Evolutionary conservation across 2,113 vertebrate genomes (phyloP).

Genomic region (Carlito syrichta): DNA sequence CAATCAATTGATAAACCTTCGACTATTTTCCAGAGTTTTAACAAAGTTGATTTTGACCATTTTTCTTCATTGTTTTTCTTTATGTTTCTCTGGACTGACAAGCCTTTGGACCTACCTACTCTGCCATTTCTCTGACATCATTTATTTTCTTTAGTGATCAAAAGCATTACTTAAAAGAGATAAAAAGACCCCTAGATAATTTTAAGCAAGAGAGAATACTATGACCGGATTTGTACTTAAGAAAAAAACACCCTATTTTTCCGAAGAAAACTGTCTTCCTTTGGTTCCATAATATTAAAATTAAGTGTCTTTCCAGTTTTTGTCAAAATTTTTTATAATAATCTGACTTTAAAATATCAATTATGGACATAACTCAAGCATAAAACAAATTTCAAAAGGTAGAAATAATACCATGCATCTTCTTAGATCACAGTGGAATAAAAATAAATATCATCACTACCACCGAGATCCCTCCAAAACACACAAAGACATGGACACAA

Average conservation of each 20-base stretch:
- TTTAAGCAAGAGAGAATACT: conserved; percentile 28
- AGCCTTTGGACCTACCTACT: neutral
- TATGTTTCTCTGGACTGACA: neutral
- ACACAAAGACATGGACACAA: too few species aligned
- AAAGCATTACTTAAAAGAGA: conserved; percentile 15
- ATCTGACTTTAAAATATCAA: conserved; percentile 7
- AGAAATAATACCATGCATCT: too few species aligned
- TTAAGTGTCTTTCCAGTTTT: neutral
- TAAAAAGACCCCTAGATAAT: conserved; percentile 16
- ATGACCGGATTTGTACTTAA: neutral
- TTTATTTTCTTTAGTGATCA: conserved; percentile 11
- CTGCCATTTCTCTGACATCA: neutral
- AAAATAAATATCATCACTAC: too few species aligned
- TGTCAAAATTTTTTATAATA: neutral
- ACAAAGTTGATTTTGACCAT: conserved; percentile 27
- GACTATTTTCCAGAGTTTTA: conserved; percentile 16
- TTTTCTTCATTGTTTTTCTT: neutral
- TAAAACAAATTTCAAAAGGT: too few species aligned
- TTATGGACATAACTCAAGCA: too few species aligned
- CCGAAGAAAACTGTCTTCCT: neutral
- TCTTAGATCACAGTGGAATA: too few species aligned
- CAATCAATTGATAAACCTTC: neutral
- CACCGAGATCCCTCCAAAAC: too few species aligned
- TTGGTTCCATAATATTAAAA: conserved; percentile 10
- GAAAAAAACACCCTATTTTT: neutral